Percentiles rank a stretch among this genome's conserved stretches.
Conservation (phyloP, 2,888 invertebrate genomes). For the Caenorhabditis uteleia region DNA sequence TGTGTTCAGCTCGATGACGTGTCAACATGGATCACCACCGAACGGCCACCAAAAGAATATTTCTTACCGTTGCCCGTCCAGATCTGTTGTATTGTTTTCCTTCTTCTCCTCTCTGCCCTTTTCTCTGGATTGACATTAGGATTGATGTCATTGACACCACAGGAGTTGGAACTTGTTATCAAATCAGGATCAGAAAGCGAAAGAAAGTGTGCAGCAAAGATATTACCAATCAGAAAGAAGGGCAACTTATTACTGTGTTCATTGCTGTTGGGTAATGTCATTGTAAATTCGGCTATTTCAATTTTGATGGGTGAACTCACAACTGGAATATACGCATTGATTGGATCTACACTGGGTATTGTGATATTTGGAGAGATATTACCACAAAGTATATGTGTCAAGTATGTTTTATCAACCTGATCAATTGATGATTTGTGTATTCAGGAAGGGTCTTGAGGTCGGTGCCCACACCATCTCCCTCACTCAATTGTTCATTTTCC, state of each 20-base stretch:
- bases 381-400: conserved; percentile 76
- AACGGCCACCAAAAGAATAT: conserved; percentile 57
- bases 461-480: conserved; percentile 56
- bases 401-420: conserved; percentile 34
- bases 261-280: conserved; percentile 77
- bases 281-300: conserved; percentile 79
- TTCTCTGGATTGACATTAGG: conserved; percentile 95
- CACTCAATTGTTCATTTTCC: conserved; percentile 78
- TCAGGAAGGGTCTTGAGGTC: conserved; percentile 76
- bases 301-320: conserved; percentile 90
- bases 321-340: conserved; percentile 63
- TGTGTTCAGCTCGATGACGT: conserved; percentile 57
- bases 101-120: conserved; percentile 87
- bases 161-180: conserved; percentile 66
- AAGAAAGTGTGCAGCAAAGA: conserved; percentile 79
- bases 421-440: conserved; percentile 70
- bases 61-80: conserved; percentile 54
- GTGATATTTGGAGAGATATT: conserved; percentile 80
- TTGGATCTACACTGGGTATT: conserved; percentile 76
- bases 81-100: conserved; percentile 74
- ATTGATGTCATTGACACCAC: conserved; percentile 89
- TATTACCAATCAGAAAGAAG: conserved; percentile 88
- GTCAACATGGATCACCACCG: conserved; percentile 59
- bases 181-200: conserved; percentile 62
- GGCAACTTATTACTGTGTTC: conserved; percentile 88